Percentiles rank a stretch among this genome's conserved stretches.
phyloP scores from a whole-genome alignment of 1,140 invertebrate genomes.

The Harpegnathos saltator region DNA sequence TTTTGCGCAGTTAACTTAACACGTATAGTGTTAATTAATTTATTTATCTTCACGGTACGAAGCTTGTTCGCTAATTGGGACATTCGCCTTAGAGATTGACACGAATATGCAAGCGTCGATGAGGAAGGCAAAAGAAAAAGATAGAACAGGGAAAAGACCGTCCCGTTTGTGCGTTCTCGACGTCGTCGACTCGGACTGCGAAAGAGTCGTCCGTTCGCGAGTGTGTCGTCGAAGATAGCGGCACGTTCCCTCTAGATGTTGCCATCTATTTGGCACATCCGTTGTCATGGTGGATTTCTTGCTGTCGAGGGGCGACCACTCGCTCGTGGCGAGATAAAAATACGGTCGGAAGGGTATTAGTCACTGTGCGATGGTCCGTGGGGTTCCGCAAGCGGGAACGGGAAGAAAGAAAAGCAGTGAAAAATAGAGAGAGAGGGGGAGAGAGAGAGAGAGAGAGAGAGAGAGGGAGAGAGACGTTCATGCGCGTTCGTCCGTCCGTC shows the following conservation, averaged over 20 bases:
- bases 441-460: slow-evolving; percentile 16
- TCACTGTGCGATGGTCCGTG: slow-evolving; percentile 73
- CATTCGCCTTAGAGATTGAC: no score
- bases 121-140: no score
- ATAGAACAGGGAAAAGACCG: no score
- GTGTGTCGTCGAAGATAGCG: slow-evolving; percentile 51
- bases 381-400: slow-evolving; percentile 23
- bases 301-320: slow-evolving; percentile 74
- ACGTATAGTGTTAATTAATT: no score
- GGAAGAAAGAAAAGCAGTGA: not conserved
- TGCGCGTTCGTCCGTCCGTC: slow-evolving; percentile 39
- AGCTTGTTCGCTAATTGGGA: no score
- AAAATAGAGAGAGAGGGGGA: slow-evolving; percentile 34
- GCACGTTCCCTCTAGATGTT: slow-evolving; percentile 64
- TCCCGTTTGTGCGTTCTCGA: slow-evolving; percentile 9
- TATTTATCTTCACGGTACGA: no score
- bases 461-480: no score
- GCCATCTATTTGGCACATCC: slow-evolving; percentile 80
- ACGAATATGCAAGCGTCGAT: no score
- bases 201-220: slow-evolving; percentile 66
- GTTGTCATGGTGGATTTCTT: slow-evolving; percentile 72
- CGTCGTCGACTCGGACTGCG: slow-evolving; percentile 7
- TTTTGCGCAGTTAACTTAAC: no score
- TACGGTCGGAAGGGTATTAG: slow-evolving; percentile 78
- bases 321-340: slow-evolving; percentile 80